Conservation (phyloP, 2,113 vertebrate species). For the Promerops cafer region DNA sequence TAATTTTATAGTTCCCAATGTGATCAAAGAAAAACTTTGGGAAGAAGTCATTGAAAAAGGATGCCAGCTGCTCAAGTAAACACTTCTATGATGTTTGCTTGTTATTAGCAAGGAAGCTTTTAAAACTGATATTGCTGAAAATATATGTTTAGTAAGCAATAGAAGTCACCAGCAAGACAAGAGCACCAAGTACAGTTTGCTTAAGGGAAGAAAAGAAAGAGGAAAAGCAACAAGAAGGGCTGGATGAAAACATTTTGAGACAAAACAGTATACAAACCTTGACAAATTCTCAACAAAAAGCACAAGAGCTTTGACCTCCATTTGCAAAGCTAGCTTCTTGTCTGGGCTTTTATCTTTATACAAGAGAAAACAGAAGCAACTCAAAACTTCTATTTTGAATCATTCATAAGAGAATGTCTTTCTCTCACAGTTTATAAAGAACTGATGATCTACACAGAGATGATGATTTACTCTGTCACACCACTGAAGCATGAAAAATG, state of each 20-base stretch:
- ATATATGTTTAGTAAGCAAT: not conserved
- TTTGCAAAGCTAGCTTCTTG: not conserved
- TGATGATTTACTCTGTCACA: slow-evolving; percentile 5
- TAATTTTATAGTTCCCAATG: not conserved
- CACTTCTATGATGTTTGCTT: not conserved
- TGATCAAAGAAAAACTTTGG: not conserved
- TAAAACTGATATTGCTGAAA: not conserved
- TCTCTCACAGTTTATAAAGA: not conserved
- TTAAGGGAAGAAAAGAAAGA: not conserved
- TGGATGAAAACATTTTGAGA: not conserved
- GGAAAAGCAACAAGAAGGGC: not conserved
- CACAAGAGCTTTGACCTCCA: not conserved
- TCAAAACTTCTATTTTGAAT: not conserved
- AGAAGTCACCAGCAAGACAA: not conserved
- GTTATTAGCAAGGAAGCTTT: not conserved
- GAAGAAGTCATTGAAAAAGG: not conserved
- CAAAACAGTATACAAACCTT: not conserved
- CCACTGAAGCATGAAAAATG: not conserved
- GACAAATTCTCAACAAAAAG: not conserved
- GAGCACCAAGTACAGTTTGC: not conserved
- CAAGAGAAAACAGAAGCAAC: not conserved
- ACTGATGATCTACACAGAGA: not conserved
- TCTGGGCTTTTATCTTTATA: not conserved
- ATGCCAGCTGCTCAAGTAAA: not conserved
- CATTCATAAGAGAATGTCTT: not conserved